Base-by-base conservation (phyloP, 2,888 invertebrate species). In the Xanthia togata region DNA sequence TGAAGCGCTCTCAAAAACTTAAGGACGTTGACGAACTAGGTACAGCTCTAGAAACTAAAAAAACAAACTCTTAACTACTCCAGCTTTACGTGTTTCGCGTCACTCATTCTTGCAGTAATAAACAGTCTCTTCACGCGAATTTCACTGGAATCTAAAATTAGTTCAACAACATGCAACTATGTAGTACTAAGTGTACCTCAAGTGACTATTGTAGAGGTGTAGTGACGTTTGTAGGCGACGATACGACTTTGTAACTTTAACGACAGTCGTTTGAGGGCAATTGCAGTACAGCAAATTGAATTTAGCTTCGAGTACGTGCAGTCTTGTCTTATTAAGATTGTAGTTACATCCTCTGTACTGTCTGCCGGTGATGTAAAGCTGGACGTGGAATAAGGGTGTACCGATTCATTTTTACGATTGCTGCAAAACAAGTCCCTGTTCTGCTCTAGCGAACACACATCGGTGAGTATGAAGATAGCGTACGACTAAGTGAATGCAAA, bases 231-330 rank as follows among this genome's bases (percentile, higher is more conserved):
- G 60, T 77, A 59, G 67, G 70, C 68, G 67, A 67, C 78, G 77
- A 78, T 78, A 88, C 71, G 76, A 83, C 72, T 81, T 70, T 73
- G 65, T 79, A 76, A 88, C 78, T 82, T 87, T 78, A 74, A 78
- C 78, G 69, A 77, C 70, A 72, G 64, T 55, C 75, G 80, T 88
- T 89, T 84, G 89, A 92, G 89, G 89, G 87, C 88, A 88, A 89
- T 92, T 89, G 87, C 84, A 83, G 86, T 87, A 86, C 88, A 89
- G 88, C 79, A 91, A 93, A 94, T 94, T 93, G 89, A 92, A 92
- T 94, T 92, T 90, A 91, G 87, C 88, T 86, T 73, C 76, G 78
- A 80, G 82, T 87, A 86, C 89, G 88, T 90, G 91, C 89, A 89
- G 89, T 92, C 89, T 90, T 88, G 87, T 84, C 89, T 89, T 90